Conservation (phyloP, 2,113 vertebrate genomes). For the Cephalopterus ornatus region DNA sequence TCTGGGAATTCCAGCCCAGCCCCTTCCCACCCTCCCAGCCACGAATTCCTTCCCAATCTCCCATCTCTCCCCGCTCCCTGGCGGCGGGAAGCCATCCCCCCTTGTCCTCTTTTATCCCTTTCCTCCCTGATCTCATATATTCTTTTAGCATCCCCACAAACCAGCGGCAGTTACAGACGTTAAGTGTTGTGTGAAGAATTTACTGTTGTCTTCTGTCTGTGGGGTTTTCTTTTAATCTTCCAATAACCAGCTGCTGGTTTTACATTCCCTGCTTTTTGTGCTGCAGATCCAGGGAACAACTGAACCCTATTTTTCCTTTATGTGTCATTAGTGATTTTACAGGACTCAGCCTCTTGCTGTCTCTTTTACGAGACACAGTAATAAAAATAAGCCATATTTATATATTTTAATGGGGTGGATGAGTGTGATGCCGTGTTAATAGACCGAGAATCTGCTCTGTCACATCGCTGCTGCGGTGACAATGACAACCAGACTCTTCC, state of each 20-base stretch:
- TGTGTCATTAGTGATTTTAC: neutral
- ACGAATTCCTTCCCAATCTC: no score
- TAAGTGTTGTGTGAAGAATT: neutral
- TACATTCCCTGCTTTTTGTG: neutral
- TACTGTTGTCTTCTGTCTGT: neutral
- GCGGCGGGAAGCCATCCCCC: no score
- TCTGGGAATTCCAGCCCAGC: no score
- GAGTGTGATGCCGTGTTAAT: rapidly evolving
- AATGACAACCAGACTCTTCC: neutral
- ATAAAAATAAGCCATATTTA: neutral
- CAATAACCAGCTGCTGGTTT: neutral
- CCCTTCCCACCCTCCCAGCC: no score
- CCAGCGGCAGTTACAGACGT: rapidly evolving
- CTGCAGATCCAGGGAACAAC: neutral
- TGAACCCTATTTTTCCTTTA: neutral
- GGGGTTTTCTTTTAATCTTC: neutral
- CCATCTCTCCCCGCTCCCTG: no score
- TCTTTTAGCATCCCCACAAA: neutral
- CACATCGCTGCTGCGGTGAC: neutral
- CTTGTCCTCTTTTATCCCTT: neutral
- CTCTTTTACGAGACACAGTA: neutral
- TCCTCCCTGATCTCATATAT: neutral
- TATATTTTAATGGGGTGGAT: neutral
- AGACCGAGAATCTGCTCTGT: neutral
- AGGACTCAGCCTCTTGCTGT: neutral